phyloP scores from a whole-genome alignment of 2,113 vertebrate genomes.

The Perca flavescens region DNA sequence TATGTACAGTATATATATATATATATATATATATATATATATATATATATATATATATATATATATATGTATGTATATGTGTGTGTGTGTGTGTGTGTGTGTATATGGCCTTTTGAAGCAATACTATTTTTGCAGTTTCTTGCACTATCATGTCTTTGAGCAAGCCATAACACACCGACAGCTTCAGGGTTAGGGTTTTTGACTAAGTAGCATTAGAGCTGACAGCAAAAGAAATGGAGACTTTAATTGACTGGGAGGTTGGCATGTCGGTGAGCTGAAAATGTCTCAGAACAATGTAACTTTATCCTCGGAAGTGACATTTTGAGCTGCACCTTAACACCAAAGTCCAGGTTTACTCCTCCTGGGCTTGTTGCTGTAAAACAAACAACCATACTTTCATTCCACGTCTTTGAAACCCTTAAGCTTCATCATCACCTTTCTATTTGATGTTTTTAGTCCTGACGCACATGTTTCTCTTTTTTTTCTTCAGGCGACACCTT shows the following conservation, averaged over 20 bases:
- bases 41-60: too few species aligned
- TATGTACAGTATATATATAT: too few species aligned
- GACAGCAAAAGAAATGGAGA: slow-evolving; percentile 54
- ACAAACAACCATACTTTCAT: slow-evolving; percentile 34
- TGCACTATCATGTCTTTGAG: slow-evolving; percentile 43
- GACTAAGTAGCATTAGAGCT: slow-evolving; percentile 20
- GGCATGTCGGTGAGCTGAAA: slow-evolving; percentile 46
- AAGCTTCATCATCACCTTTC: slow-evolving; percentile 10
- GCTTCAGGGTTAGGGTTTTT: slow-evolving; percentile 45
- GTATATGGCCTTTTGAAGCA: too few species aligned
- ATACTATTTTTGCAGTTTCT: too few species aligned
- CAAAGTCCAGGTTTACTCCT: slow-evolving; percentile 29
- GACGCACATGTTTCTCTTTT: background rate
- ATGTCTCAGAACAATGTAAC: slow-evolving; percentile 62
- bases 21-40: too few species aligned
- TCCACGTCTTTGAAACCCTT: slow-evolving; percentile 14
- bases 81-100: too few species aligned
- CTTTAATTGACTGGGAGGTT: slow-evolving; percentile 57
- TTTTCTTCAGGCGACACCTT: slow-evolving; percentile 8
- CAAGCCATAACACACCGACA: slow-evolving; percentile 45
- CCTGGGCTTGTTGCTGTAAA: slow-evolving; percentile 38
- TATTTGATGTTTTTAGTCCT: slow-evolving; percentile 33
- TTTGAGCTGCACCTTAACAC: slow-evolving; percentile 53
- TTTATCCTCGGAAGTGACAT: slow-evolving; percentile 48
- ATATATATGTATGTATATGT: too few species aligned